phyloP scores from a whole-genome alignment of 2,888 invertebrate genomes.

The Rhagophthalmus giganteus region DNA sequence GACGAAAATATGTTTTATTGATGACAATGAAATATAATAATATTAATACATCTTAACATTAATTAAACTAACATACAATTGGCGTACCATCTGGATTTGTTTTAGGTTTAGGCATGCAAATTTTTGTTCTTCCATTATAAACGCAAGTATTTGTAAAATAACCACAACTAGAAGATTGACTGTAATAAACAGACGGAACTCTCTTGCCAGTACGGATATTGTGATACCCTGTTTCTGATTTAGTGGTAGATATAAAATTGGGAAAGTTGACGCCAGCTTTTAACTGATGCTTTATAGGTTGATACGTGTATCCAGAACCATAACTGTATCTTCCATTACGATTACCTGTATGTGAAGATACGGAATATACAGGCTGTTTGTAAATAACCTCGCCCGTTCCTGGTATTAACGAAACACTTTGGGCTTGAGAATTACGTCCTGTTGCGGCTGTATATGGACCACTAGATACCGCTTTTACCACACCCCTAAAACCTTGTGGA shows the following conservation, averaged over 20 bases:
- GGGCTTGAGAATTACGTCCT: constrained; percentile 69
- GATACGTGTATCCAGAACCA: constrained; percentile 49
- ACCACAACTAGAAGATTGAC: constrained; percentile 84
- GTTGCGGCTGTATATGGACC: constrained; percentile 62
- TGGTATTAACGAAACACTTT: constrained; percentile 60
- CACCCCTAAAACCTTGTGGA: constrained; percentile 69
- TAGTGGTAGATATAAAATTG: constrained; percentile 77
- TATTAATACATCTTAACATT: too few species aligned
- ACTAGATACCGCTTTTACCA: constrained; percentile 65
- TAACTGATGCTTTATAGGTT: constrained; percentile 47
- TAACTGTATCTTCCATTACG: constrained; percentile 47
- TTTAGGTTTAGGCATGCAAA: constrained; percentile 79
- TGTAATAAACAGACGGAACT: constrained; percentile 78
- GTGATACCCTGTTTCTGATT: constrained; percentile 73
- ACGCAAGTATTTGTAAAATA: constrained; percentile 86
- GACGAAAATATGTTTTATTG: too few species aligned
- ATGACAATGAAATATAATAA: too few species aligned
- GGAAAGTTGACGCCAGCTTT: constrained; percentile 57
- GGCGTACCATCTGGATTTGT: constrained; percentile 75
- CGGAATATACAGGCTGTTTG: constrained; percentile 47
- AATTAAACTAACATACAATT: constrained; percentile 59
- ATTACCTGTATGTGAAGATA: constrained; percentile 46
- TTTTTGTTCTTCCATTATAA: constrained; percentile 76
- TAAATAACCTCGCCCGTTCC: constrained; percentile 49
- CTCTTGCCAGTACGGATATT: constrained; percentile 66